phyloP scores from a whole-genome alignment of 2,888 invertebrate genomes.

The Eremobia ochroleuca region DNA sequence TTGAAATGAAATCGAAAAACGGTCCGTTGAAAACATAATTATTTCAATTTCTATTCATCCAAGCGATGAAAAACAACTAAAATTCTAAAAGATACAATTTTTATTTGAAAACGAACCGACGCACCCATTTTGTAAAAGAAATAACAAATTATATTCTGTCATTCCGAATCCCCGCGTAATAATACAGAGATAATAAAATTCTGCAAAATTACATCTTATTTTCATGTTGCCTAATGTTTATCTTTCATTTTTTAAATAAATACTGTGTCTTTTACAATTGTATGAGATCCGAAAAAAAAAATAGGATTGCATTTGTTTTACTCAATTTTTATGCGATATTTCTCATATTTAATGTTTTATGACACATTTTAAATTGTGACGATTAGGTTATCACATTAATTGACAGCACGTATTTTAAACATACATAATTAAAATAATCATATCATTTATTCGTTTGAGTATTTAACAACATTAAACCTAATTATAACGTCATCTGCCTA shows the following conservation, averaged over 20 bases:
- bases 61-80: background rate
- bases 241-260: background rate
- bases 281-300: background rate
- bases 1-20: background rate
- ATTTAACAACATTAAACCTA: too few species aligned
- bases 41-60: conserved; percentile 7
- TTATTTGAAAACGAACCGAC: background rate
- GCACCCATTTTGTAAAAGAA: conserved; percentile 12
- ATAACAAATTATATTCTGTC: background rate
- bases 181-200: conserved; percentile 8
- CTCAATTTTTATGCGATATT: too few species aligned
- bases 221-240: background rate
- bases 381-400: too few species aligned
- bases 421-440: too few species aligned
- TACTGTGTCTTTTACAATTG: background rate
- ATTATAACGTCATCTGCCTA: too few species aligned
- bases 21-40: background rate
- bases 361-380: too few species aligned
- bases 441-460: too few species aligned
- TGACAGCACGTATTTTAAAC: too few species aligned
- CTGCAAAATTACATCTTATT: background rate
- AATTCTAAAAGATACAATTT: background rate
- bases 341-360: too few species aligned
- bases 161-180: conserved; percentile 1
- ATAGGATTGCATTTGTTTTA: too few species aligned